Percentiles rank a stretch among this genome's conserved stretches.
phyloP scores from a whole-genome alignment of 2,797 vertebrate species.

The Halcyon badia region DNA sequence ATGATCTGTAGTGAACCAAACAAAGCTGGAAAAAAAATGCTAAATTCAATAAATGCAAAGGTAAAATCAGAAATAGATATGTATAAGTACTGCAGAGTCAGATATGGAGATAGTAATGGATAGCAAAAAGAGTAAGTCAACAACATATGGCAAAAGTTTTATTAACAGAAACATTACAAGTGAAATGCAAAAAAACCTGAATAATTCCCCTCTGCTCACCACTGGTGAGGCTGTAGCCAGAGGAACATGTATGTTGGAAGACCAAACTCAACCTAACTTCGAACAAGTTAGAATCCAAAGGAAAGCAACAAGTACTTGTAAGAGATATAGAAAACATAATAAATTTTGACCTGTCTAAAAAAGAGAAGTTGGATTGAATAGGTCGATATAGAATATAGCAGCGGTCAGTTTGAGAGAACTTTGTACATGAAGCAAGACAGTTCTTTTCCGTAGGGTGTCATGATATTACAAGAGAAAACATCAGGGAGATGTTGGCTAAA shows the following conservation, averaged over 20 bases:
- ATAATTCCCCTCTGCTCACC: not conserved
- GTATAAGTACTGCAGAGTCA: not conserved
- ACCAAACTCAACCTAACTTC: not conserved
- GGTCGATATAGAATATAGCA: not conserved
- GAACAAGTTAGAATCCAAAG: not conserved
- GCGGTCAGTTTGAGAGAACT: not conserved
- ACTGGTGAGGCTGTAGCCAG: not conserved
- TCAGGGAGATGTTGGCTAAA: not conserved
- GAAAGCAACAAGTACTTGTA: not conserved
- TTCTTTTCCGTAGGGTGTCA: not conserved
- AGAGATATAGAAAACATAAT: not conserved
- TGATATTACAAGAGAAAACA: not conserved
- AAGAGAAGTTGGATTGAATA: not conserved
- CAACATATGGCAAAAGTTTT: not conserved
- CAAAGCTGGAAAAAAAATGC: not conserved
- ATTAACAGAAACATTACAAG: not conserved
- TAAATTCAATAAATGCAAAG: not conserved
- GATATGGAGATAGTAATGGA: not conserved
- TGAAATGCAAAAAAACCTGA: not conserved
- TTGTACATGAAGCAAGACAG: not conserved
- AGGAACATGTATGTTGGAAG: rapidly evolving
- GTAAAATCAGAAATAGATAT: not conserved
- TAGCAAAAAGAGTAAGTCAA: not conserved
- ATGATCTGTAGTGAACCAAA: not conserved
- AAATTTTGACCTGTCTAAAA: not conserved